phyloP scores from a whole-genome alignment of 2,888 invertebrate species.

The Apamea epomidion region DNA sequence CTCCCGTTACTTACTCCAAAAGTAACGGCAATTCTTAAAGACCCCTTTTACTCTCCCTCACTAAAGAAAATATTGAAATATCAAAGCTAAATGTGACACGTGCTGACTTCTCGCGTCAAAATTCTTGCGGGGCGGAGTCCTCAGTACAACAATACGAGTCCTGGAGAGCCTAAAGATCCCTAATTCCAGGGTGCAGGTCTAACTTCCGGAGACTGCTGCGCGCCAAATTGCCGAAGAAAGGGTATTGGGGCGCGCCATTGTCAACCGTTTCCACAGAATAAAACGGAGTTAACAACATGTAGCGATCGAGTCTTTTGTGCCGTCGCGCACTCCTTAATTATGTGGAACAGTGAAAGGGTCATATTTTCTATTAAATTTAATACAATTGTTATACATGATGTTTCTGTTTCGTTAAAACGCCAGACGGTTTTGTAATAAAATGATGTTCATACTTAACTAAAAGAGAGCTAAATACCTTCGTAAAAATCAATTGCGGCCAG shows the following conservation, averaged over 20 bases:
- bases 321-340: conserved; percentile 89
- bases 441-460: background rate
- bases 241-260: conserved; percentile 84
- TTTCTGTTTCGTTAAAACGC: conserved; percentile 47
- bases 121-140: conserved; percentile 86
- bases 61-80: conserved; percentile 59
- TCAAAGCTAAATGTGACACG: conserved; percentile 82
- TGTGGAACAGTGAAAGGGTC: conserved; percentile 89
- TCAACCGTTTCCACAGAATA: conserved; percentile 89
- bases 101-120: conserved; percentile 79
- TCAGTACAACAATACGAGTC: conserved; percentile 80
- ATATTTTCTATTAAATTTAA: conserved; percentile 89
- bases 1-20: background rate
- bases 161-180: conserved; percentile 84
- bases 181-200: conserved; percentile 85
- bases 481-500: background rate
- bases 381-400: conserved; percentile 81
- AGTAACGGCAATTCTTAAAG: conserved; percentile 59
- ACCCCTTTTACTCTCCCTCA: conserved; percentile 46
- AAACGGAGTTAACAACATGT: conserved; percentile 87
- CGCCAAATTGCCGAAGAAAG: conserved; percentile 89
- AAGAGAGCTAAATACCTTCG: background rate
- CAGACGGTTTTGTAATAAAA: background rate
- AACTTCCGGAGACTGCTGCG: conserved; percentile 89
- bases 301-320: conserved; percentile 87